These are phyloP conservation scores for Coregonus suidteri DNA, from an alignment of 2,797 vertebrate species.

Conservation along the genomic window DNA sequence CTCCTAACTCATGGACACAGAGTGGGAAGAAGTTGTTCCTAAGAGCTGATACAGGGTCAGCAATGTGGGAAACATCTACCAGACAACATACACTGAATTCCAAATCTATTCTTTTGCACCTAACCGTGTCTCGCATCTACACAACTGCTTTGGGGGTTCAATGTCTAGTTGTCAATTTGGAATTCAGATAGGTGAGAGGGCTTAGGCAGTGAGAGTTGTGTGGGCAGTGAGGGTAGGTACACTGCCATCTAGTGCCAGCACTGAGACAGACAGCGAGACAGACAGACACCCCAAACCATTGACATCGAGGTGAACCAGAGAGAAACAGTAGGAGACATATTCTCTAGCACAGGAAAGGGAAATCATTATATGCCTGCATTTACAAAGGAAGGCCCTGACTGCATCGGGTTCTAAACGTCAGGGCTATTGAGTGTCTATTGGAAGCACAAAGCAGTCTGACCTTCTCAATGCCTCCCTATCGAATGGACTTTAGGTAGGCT, in stretches of 20 bases:
- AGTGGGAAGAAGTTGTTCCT: too few species aligned
- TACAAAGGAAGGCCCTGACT: conserved; percentile 49
- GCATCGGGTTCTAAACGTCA: conserved; percentile 29
- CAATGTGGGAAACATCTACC: too few species aligned
- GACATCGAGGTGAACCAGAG: neutral
- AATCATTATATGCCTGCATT: conserved; percentile 19
- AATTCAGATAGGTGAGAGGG: neutral
- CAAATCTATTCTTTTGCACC: too few species aligned
- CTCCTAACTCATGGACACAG: too few species aligned
- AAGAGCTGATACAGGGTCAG: too few species aligned
- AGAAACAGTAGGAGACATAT: conserved; percentile 7
- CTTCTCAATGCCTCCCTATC: conserved; percentile 57
- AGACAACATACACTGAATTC: too few species aligned
- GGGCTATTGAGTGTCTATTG: conserved; percentile 8
- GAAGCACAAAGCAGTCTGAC: conserved; percentile 61
- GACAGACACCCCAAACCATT: neutral
- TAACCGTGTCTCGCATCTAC: too few species aligned
- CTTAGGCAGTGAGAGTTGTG: neutral
- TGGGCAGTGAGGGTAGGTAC: neutral
- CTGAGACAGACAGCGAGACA: neutral
- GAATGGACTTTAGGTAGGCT: conserved; percentile 29
- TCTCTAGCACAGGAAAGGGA: conserved; percentile 7
- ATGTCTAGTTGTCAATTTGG: too few species aligned
- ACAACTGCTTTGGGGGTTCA: too few species aligned
- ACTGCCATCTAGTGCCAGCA: conserved; percentile 12